Percentiles rank a stretch among this genome's conserved stretches.
Conservation (phyloP, 2,113 vertebrate genomes). For the Gobiocypris rarus region DNA sequence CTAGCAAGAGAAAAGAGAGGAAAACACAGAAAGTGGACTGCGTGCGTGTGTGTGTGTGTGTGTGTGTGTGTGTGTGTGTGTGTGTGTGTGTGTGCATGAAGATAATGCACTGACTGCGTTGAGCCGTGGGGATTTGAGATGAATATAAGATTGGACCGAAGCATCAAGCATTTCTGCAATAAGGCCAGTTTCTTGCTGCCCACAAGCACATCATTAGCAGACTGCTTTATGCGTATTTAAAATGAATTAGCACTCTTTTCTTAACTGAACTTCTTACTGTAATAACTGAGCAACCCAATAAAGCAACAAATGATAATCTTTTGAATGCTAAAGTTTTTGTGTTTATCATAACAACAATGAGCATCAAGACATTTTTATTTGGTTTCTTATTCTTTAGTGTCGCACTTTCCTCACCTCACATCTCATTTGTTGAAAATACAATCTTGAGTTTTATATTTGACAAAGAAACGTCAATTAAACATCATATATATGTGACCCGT, state of each 20-base stretch:
- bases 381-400: not conserved
- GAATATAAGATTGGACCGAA: conserved; percentile 59
- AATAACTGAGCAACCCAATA: not conserved
- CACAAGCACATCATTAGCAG: conserved; percentile 14
- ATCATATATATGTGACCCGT: no score
- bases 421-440: no score
- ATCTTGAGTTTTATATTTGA: no score
- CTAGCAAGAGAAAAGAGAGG: conserved; percentile 56
- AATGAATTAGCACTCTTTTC: conserved; percentile 18
- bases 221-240: not conserved
- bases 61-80: conserved; percentile 20
- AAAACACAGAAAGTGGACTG: conserved; percentile 23
- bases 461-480: no score
- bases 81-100: conserved; percentile 38
- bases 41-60: conserved; percentile 41
- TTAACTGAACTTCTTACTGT: not conserved
- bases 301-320: not conserved
- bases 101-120: conserved; percentile 55
- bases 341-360: not conserved
- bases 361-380: not conserved
- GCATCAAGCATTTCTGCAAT: conserved; percentile 54
- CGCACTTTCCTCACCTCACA: no score
- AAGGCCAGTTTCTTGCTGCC: conserved; percentile 40
- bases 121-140: conserved; percentile 55
- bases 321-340: not conserved